These are phyloP conservation scores for Archocentrus centrarchus DNA, from an alignment of 2,113 vertebrate species.

Conservation along the genomic window DNA sequence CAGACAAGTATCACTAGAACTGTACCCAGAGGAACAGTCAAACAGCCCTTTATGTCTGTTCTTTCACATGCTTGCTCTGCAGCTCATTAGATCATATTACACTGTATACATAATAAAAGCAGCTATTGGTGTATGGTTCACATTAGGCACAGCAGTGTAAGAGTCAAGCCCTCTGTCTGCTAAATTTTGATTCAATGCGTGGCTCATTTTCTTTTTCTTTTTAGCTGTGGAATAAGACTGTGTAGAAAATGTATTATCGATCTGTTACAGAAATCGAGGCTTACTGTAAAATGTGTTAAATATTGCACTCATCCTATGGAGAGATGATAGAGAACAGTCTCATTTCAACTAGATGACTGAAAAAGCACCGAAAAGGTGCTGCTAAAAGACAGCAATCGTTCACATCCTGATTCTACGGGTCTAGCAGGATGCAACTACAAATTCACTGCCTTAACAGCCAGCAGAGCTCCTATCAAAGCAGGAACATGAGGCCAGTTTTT, in stretches of 20 bases:
- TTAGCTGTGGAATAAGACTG: not conserved
- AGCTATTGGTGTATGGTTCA: not conserved
- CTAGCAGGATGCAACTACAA: not conserved
- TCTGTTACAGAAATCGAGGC: not conserved
- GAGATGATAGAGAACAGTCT: not conserved
- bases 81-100: constrained; percentile 27
- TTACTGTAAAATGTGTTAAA: not conserved
- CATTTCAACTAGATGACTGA: fast-evolving
- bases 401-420: not conserved
- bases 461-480: not conserved
- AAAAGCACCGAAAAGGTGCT: not conserved
- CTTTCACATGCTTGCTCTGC: constrained; percentile 4
- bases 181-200: not conserved
- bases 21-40: not conserved
- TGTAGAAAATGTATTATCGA: not conserved
- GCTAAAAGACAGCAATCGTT: not conserved
- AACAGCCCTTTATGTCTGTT: not conserved
- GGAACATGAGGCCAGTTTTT: not conserved
- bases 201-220: not conserved
- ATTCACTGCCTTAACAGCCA: not conserved
- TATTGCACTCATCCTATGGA: not conserved
- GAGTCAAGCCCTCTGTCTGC: not conserved
- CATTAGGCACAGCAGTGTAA: not conserved
- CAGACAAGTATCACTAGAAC: not conserved
- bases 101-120: constrained; percentile 13